Percentiles rank a stretch among this genome's conserved stretches.
These are phyloP conservation scores for Yponomeuta sedellus DNA, from an alignment of 2,888 invertebrate species.

Conservation along the genomic window DNA sequence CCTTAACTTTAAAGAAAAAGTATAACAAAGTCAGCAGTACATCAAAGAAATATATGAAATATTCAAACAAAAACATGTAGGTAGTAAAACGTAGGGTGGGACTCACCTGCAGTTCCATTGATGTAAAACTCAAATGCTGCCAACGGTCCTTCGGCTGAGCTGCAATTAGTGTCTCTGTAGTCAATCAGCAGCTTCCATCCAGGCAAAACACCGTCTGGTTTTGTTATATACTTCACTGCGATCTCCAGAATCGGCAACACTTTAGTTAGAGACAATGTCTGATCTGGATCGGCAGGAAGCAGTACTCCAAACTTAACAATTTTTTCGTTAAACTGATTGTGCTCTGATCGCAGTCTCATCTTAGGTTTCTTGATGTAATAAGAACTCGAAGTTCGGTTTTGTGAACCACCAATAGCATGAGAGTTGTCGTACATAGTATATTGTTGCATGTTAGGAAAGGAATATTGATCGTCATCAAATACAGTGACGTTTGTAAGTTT, in stretches of 20 bases:
- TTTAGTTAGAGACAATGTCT: slow-evolving; percentile 79
- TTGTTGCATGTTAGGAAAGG: not conserved
- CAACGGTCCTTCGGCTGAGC: slow-evolving; percentile 85
- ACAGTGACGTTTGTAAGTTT: slow-evolving; percentile 30
- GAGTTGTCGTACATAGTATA: slow-evolving; percentile 35
- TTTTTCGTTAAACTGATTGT: slow-evolving; percentile 55
- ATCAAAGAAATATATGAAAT: no score
- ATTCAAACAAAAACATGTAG: no score
- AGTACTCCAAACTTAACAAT: slow-evolving; percentile 79
- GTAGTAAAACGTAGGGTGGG: no score
- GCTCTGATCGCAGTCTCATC: slow-evolving; percentile 54
- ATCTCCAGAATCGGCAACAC: slow-evolving; percentile 83
- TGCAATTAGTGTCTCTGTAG: slow-evolving; percentile 84
- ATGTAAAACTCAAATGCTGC: slow-evolving; percentile 87
- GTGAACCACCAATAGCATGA: slow-evolving; percentile 54
- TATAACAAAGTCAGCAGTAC: no score
- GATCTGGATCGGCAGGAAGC: slow-evolving; percentile 76
- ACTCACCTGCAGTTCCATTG: slow-evolving; percentile 79
- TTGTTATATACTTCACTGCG: slow-evolving; percentile 79
- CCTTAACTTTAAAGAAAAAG: no score
- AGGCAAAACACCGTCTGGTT: slow-evolving; percentile 76
- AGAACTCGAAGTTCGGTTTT: slow-evolving; percentile 50
- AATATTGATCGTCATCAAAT: not conserved
- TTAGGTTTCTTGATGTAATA: slow-evolving; percentile 61
- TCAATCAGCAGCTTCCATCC: slow-evolving; percentile 83